Percentiles rank a stretch among this genome's conserved stretches.
Evolutionary conservation across 1,140 invertebrate genomes (phyloP).

Genomic region (Lepidostoma basale): DNA sequence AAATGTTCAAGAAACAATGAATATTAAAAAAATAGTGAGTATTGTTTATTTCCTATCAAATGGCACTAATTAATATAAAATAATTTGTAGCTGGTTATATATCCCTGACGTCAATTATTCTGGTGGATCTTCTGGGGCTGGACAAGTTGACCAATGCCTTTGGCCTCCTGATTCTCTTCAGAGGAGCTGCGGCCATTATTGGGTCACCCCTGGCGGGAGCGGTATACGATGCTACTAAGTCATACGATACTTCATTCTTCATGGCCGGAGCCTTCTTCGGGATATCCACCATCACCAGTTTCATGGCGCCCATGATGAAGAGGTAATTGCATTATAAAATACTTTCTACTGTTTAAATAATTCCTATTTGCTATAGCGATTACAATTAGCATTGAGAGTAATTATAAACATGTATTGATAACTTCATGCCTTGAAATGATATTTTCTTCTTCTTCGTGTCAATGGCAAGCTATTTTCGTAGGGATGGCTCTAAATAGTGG

Average conservation of each 20-base stretch:
- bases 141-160: slow-evolving; percentile 97
- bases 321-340: slow-evolving; percentile 59
- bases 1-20: too few species aligned
- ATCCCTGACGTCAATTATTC: slow-evolving; percentile 95
- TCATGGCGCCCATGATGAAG: slow-evolving; percentile 80
- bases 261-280: slow-evolving; percentile 90
- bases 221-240: slow-evolving; percentile 85
- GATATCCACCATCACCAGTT: slow-evolving; percentile 82
- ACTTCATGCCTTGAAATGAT: too few species aligned
- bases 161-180: slow-evolving; percentile 91
- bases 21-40: too few species aligned
- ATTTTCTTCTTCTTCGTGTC: too few species aligned
- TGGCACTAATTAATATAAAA: neutral
- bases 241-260: slow-evolving; percentile 89
- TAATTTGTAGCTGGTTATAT: slow-evolving; percentile 92
- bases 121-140: slow-evolving; percentile 93
- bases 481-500: too few species aligned
- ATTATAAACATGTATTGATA: too few species aligned
- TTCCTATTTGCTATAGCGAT: too few species aligned
- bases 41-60: neutral
- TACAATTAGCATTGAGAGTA: too few species aligned
- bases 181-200: slow-evolving; percentile 89
- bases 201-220: slow-evolving; percentile 83
- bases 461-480: too few species aligned
- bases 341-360: too few species aligned